Evolutionary conservation across 2,888 invertebrate genomes (phyloP), one percentile per base, ranked within the genome.

Genomic region (Ichneumoninae sp.): DNA sequence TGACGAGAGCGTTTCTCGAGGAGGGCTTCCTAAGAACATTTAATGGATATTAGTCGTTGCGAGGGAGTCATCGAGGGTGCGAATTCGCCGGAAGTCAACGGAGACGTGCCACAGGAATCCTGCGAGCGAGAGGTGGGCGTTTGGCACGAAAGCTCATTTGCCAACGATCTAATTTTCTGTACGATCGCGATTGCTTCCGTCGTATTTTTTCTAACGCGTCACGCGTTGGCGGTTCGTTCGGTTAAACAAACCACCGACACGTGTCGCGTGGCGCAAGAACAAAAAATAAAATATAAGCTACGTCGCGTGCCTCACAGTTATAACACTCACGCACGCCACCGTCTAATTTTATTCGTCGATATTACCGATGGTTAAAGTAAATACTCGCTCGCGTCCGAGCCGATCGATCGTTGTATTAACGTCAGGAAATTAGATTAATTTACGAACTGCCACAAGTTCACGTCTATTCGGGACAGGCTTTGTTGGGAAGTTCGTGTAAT

Each of bases 11-110:
- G 19, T 40, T 13, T 44, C 44, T 16, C 44, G 44, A 44, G 44
- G 44, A 44, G 44, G 16, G 13, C 44, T 44, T 44, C 57, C 57
- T 44, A 16, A 26, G n/a, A 40, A 60, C 19, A 40, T 40, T 60
- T 26, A 30, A 73, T 44, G 60, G 73, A 71, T 70, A 8, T 71
- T 36, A 22, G 36, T 60, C 54, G 71, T 54, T 54, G 40, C 13
- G 40, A 44, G 44, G 57, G 40, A 22, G 3, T 73, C 73, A 22
- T 44, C 26, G 4, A 57, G 57, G 57, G 40, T 73, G 19, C 60
- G n/a, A 73, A 73, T 60, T 73, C 57, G 19, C 8, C 26, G 44
- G 40, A 57, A 57, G 40, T 19, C 71, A n/a, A 8, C 70, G 70
- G 50, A 52, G 50, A 33, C 52, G 30, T 30, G 69, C 33, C 36